Evolutionary conservation across 2,888 invertebrate genomes (phyloP), one percentile per base, ranked within the genome.

Genomic region (Hoplodrina ambigua): DNA sequence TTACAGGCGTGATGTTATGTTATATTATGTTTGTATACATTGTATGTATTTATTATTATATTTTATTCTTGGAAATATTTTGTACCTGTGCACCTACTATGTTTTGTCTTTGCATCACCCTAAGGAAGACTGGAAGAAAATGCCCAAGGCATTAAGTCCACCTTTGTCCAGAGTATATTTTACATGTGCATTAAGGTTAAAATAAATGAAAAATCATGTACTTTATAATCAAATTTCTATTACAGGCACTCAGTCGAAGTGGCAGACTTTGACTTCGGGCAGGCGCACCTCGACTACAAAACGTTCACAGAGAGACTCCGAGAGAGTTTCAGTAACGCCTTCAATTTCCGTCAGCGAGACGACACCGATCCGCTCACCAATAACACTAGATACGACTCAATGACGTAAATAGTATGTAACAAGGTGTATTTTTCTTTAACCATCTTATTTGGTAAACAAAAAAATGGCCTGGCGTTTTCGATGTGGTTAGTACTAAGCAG

Each of bases 251-350:
- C 97, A 3, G 97, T 99, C 57, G 99, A 99, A 96, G 98, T 98
- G 17, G 98, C 99, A 0, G 98, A 99, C 91, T 99, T 99, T 88
- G 98, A 99, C 91, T 99, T 99, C 89, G 98, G 98, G 0, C 98
- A 97, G 87, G 97, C 97, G 19, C 98, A 98, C 82, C 96, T 98
- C 93, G 98, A 98, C 87, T 98, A 98, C 90, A 98, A 98, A 94
- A 98, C 98, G 20, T 98, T 99, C 90, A 96, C 96, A 62, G 98
- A 98, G 88, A 96, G 98, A 55, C 96, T 99, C 1, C 95, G 97
- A 52, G 98, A 98, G 82, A 98, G 98, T 55, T 96, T 98, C 87
- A 88, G 91, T 13, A 93, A 91, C 78, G 93, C 96, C 0, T 91
- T 96, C 80, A 89, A 92, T 78, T 93, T 94, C 81, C 87, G 92